Conservation (phyloP, 2,797 vertebrate genomes). For the Neosilurus mollespiculum region DNA sequence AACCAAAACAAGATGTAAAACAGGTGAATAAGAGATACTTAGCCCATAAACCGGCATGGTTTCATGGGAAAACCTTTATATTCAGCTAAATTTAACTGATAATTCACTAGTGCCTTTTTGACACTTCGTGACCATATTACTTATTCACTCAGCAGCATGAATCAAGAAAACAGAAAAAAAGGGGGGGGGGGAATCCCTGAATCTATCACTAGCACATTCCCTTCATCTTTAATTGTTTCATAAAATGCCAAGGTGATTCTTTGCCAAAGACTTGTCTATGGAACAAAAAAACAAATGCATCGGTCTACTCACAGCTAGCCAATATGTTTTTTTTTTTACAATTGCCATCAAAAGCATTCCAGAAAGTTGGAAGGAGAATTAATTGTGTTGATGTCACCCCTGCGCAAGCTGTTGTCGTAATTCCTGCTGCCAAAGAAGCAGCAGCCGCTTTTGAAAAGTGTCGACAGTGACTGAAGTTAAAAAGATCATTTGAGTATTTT, state of each 20-base stretch:
- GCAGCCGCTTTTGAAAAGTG: conserved; percentile 61
- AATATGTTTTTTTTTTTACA: conserved; percentile 32
- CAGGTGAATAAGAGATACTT: no score
- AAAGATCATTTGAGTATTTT: neutral
- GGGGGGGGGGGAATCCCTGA: neutral
- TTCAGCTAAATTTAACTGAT: no score
- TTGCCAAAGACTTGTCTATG: conserved; percentile 37
- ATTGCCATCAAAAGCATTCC: conserved; percentile 58
- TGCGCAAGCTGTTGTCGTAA: conserved; percentile 24
- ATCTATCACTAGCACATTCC: conserved; percentile 21
- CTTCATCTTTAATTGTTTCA: conserved; percentile 58
- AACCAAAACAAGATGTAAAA: no score
- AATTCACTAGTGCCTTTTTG: no score
- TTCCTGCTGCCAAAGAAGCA: conserved; percentile 51
- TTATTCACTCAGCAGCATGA: conserved; percentile 37
- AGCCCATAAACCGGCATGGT: no score
- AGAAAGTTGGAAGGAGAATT: conserved; percentile 60
- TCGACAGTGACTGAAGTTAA: conserved; percentile 10
- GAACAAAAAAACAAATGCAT: conserved; percentile 45
- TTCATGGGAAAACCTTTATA: no score
- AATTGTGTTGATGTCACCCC: conserved; percentile 58
- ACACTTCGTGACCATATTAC: neutral
- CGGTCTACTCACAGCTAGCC: conserved; percentile 34
- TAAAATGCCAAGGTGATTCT: conserved; percentile 54
- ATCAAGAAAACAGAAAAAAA: conserved; percentile 49